Conservation (phyloP, 2,113 vertebrate genomes). For the Mormyrus iriodes region DNA sequence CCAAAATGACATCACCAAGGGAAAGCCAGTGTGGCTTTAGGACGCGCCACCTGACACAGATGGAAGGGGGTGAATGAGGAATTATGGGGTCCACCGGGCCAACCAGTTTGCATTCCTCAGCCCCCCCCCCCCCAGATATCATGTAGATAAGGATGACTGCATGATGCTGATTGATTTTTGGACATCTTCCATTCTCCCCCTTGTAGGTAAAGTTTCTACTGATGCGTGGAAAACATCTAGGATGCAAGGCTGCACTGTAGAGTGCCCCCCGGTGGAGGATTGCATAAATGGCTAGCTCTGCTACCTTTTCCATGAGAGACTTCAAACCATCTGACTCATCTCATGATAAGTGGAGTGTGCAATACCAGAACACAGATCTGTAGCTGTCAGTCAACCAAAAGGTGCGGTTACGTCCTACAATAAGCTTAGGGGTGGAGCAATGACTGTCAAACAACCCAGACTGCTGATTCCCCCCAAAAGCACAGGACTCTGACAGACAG, state of each 20-base stretch:
- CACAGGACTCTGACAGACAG: not conserved
- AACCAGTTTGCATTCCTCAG: not conserved
- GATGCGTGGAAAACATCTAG: not conserved
- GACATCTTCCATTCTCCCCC: not conserved
- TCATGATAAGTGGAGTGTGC: not conserved
- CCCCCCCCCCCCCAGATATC: not conserved
- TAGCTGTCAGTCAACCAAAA: not conserved
- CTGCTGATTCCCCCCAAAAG: no score
- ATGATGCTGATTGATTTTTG: not conserved
- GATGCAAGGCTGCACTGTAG: not conserved
- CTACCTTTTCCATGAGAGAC: not conserved
- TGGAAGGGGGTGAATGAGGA: not conserved
- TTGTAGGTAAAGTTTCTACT: not conserved
- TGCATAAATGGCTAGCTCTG: not conserved
- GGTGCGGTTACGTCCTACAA: no score
- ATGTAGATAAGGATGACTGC: not conserved
- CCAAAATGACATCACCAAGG: not conserved
- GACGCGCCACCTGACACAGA: not conserved
- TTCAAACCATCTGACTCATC: not conserved
- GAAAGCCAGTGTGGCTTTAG: not conserved
- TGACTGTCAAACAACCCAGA: no score
- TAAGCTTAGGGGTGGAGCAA: not conserved
- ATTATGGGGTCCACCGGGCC: not conserved
- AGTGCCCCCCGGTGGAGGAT: not conserved
- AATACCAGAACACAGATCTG: not conserved